Base-by-base conservation (phyloP, 2,797 vertebrate genomes). In the Lepilemur septentrionalis region DNA sequence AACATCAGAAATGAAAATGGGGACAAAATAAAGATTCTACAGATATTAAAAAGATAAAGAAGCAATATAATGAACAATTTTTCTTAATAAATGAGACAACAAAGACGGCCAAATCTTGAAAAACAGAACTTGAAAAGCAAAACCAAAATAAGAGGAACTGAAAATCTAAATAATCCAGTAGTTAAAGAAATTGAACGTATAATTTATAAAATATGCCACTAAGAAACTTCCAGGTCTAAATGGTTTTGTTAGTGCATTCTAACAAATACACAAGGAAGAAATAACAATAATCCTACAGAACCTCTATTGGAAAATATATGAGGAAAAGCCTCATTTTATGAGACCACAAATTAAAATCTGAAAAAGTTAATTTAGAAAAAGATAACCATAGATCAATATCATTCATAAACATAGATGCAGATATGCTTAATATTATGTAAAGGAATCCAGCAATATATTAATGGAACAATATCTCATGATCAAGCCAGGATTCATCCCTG, bases 301-400 rank as follows among this genome's bases (percentile, higher is more conserved):
- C 50, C 6, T 63, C 69, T 38, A 43, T 72, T 30, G 90, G 18
- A 57, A 57, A 89, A 23, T 25, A 41, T 6, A 57, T 7, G 15
- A 65, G 14, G 4, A 90, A 76, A 35, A 61, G 46, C 59, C 4
- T 63, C 2, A 72, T 81, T 82, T 92, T 79, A 43, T 65, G 2
- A 78, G 3, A 2, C 4, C 32, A 73, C 32, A 61, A 46, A 86
- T 50, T 65, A 92, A 94, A 79, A 28, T 65, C 35, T 90, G 30
- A 76, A 88, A 81, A 78, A 43, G 17, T n/a, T 75, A 69, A 91
- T 79, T 52, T 48, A 91, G 28, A 61, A 91, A 90, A 79, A 91
- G 8, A 67, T 28, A 82, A 90, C 65, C 48, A 86, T 88, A 82
- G 46, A 28, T 11, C 11, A 75, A 25, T 72, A 65, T 38, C 4